A percentile compares a stretch with the other conserved stretches of the same genome.
Conservation (phyloP, 2,797 vertebrate species). For the Danio jaintianensis region DNA sequence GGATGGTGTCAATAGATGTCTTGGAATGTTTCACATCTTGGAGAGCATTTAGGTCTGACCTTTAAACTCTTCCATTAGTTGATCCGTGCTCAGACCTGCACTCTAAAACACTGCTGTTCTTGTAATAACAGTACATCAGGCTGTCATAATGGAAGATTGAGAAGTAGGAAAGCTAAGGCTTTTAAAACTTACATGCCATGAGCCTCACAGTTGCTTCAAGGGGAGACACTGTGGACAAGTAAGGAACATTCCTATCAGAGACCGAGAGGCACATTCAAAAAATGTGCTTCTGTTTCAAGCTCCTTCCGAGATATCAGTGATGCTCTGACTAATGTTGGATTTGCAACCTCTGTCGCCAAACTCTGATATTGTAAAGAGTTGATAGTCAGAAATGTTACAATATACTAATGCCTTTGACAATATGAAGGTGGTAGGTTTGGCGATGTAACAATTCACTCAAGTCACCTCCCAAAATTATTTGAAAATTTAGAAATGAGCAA, state of each 20-base stretch:
- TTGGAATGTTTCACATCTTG: constrained; percentile 33
- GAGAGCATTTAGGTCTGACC: constrained; percentile 12
- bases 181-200: background rate
- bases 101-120: constrained; percentile 18
- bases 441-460: no score
- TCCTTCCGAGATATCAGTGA: background rate
- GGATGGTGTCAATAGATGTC: constrained; percentile 18
- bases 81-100: background rate
- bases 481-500: no score
- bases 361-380: no score
- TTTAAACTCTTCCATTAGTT: constrained; percentile 34
- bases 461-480: no score
- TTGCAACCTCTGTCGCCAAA: background rate
- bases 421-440: no score
- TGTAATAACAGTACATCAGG: constrained; percentile 20
- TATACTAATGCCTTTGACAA: no score
- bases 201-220: background rate
- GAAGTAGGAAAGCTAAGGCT: background rate
- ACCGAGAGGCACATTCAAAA: background rate
- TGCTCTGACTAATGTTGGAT: background rate
- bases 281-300: background rate
- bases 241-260: background rate
- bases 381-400: no score
- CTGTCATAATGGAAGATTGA: constrained; percentile 38
- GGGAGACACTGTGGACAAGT: background rate